Conservation (phyloP, 2,888 invertebrate species). For the Eledona agricola region DNA sequence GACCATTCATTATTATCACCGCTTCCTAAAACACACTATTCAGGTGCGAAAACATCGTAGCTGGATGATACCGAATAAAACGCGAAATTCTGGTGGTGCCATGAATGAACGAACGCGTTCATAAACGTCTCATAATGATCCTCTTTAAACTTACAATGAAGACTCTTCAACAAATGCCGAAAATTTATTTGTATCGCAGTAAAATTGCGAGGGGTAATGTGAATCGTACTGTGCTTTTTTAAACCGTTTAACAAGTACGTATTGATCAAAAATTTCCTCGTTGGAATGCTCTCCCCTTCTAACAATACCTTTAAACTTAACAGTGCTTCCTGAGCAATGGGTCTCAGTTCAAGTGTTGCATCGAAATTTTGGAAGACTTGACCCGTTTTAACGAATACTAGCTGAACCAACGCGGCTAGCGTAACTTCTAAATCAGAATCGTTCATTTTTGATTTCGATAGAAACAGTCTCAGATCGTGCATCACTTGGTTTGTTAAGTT, state of each 20-base stretch:
- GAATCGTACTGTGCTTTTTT: constrained; percentile 10
- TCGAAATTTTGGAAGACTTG: constrained; percentile 19
- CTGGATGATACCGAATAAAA: constrained; percentile 23
- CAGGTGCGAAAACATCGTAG: constrained; percentile 25
- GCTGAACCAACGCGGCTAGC: constrained; percentile 21
- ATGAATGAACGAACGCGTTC: constrained; percentile 32
- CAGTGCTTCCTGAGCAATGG: constrained; percentile 9
- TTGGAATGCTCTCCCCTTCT: constrained; percentile 10
- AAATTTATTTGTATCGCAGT: constrained; percentile 26
- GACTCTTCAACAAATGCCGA: constrained; percentile 22
- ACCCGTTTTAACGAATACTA: constrained; percentile 21
- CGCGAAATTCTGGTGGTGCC: constrained; percentile 6
- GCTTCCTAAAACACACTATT: constrained; percentile 29
- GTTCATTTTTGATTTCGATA: constrained; percentile 23
- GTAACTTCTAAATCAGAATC: constrained; percentile 26
- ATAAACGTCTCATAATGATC: constrained; percentile 32
- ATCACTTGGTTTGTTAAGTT: constrained; percentile 1
- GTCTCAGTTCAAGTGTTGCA: neutral
- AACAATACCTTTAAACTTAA: constrained; percentile 24
- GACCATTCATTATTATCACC: constrained; percentile 27
- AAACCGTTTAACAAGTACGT: constrained; percentile 33
- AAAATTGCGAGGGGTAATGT: constrained; percentile 13
- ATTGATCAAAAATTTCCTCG: constrained; percentile 13
- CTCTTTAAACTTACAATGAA: constrained; percentile 26
- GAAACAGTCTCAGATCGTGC: constrained; percentile 17